Percentiles rank a stretch among this genome's conserved stretches.
Conservation (phyloP, 2,888 invertebrate species). For the Drosophila monieri region DNA sequence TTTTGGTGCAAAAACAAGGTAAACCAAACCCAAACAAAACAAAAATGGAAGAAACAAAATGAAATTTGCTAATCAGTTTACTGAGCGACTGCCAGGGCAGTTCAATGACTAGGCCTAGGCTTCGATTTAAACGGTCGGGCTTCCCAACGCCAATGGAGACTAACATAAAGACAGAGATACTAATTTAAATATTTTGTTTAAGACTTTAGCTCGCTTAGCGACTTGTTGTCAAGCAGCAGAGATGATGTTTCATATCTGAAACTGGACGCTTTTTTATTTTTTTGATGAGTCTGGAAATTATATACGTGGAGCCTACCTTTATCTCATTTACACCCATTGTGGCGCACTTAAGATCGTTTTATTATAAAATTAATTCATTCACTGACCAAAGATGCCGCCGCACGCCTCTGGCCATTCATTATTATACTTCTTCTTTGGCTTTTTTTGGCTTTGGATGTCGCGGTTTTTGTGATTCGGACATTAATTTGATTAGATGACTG, state of each 20-base stretch:
- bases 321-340: conserved; percentile 29
- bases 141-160: conserved; percentile 2
- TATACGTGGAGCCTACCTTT: not conserved
- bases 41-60: not conserved
- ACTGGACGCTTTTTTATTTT: conserved; percentile 4
- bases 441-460: conserved; percentile 5
- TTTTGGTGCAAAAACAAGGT: conserved; percentile 12
- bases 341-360: conserved; percentile 21
- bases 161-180: conserved; percentile 6
- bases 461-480: conserved; percentile 35
- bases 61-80: conserved; percentile 41
- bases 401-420: conserved; percentile 36
- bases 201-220: conserved; percentile 6
- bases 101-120: conserved; percentile 31
- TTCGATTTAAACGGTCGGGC: conserved; percentile 14
- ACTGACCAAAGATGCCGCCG: conserved; percentile 33
- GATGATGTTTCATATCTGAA: conserved; percentile 46
- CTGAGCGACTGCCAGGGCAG: conserved; percentile 23
- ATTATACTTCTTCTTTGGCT: conserved; percentile 2
- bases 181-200: conserved; percentile 26
- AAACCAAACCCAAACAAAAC: conserved; percentile 3
- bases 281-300: not conserved
- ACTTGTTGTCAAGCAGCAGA: conserved; percentile 53
- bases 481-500: conserved; percentile 54
- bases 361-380: conserved; percentile 31